Base-by-base conservation (phyloP, 1,140 invertebrate species). In the Drosophila elegans region DNA sequence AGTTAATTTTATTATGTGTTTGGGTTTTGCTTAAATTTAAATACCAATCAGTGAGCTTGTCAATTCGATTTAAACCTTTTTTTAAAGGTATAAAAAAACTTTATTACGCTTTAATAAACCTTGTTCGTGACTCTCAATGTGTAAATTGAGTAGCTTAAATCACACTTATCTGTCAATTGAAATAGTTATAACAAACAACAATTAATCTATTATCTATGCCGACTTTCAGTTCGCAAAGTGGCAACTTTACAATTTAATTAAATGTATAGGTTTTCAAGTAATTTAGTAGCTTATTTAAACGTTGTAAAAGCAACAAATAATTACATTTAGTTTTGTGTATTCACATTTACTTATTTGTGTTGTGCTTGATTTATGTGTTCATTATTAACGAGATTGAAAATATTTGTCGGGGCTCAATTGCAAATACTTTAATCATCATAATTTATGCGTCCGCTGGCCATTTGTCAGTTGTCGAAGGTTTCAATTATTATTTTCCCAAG, bases 391-490 rank as follows among this genome's bases (percentile, higher is more conserved):
- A 56, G 72, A 88, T 83, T 74, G 79, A 73, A 83, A 83, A 74
- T 83, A 83, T 89, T 88, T 88, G 84, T 67, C 66, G 84, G 83
- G 83, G 83, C 83, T 88, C 83, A 77, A 41, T 56, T 51, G 80
- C 83, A 88, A 88, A 89, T 75, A 79, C 62, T 89, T 83, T 60
- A 64, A 88, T 83, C 76, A 66, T 55, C 62, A 57, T 66, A 39
- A 75, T 69, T 74, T 63, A 59, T 69, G 54, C 56, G 62, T 60
- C 64, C 13, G 29, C 21, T 38, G 64, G 49, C 74, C 54, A 49
- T 66, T 53, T 63, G 49, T 51, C 60, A 62, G 74, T 61, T 54
- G 29, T 49, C 32, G 39, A 41, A 13, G 46, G 32, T 39, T 63
- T 34, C 53, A 34, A 54, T 55, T 73, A 10, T 13, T 49, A 54